Conservation (phyloP, 2,888 invertebrate genomes). For the Julus scanicus region DNA sequence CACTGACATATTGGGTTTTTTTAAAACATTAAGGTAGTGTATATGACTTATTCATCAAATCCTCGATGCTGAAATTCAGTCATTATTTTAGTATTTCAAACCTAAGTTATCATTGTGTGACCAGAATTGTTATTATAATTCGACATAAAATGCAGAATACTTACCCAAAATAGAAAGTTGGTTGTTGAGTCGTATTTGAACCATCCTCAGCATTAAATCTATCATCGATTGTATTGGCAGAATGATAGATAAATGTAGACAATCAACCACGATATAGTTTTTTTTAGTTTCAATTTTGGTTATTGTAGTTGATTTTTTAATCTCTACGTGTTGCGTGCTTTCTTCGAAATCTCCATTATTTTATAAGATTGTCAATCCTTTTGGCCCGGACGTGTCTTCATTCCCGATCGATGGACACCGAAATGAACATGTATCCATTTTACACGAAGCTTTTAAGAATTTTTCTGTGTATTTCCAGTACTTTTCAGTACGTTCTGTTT, state of each 20-base stretch:
- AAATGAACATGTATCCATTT: constrained; percentile 2
- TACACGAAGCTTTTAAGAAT: background rate
- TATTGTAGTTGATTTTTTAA: background rate
- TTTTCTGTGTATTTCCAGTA: background rate
- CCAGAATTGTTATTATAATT: too few relatives aligned
- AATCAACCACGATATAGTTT: background rate
- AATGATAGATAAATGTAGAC: background rate
- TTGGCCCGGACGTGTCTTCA: background rate
- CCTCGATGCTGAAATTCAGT: too few relatives aligned
- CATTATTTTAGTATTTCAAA: too few relatives aligned
- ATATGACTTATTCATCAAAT: too few relatives aligned
- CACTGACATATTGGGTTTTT: too few relatives aligned
- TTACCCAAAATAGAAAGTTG: background rate
- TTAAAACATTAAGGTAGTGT: too few relatives aligned
- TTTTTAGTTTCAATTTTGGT: background rate
- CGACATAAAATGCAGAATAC: background rate
- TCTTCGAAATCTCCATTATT: background rate
- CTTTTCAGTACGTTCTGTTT: background rate
- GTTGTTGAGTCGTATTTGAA: constrained; percentile 15
- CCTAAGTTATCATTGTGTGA: too few relatives aligned
- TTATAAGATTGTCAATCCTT: constrained; percentile 4
- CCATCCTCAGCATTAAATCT: background rate
- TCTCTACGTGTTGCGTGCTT: background rate
- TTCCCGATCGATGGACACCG: background rate
- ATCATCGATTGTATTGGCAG: background rate